phyloP scores from a whole-genome alignment of 2,888 invertebrate genomes.

The Mesorhabditis belari region DNA sequence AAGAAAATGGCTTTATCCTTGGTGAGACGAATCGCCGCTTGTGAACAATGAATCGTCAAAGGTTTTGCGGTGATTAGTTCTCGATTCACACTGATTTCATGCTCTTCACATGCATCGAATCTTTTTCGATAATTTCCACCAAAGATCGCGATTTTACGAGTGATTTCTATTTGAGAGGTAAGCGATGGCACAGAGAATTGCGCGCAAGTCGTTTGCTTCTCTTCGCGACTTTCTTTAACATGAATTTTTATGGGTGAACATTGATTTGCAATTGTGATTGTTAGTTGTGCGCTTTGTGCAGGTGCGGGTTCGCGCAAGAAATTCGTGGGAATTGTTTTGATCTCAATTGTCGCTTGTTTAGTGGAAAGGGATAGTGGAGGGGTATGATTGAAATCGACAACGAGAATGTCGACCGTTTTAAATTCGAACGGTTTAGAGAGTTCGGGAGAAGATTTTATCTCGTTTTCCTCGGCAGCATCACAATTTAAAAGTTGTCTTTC shows the following conservation, averaged over 20 bases:
- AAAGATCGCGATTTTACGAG: not conserved
- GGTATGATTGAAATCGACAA: constrained; percentile 17
- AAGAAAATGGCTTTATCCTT: too few relatives aligned
- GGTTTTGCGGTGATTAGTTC: not conserved
- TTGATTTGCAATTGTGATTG: not conserved
- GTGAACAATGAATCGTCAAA: not conserved
- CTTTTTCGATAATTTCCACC: not conserved
- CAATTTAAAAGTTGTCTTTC: constrained; percentile 32
- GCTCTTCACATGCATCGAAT: not conserved
- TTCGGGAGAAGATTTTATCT: constrained; percentile 22
- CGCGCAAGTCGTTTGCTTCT: not conserved
- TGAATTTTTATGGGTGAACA: not conserved
- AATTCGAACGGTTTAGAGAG: not conserved
- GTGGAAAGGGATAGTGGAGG: constrained; percentile 19
- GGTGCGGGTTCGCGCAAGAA: constrained; percentile 7
- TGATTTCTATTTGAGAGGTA: not conserved
- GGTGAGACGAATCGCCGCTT: not conserved
- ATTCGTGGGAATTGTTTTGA: constrained; percentile 6
- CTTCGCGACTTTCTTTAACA: not conserved
- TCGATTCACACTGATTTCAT: not conserved
- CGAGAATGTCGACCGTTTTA: constrained; percentile 13
- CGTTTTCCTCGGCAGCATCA: constrained; percentile 39
- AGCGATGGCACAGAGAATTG: not conserved
- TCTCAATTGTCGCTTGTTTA: constrained; percentile 12
- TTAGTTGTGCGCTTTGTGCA: constrained; percentile 8